phyloP scores from a whole-genome alignment of 2,888 invertebrate genomes.

The Malacosoma neustria region DNA sequence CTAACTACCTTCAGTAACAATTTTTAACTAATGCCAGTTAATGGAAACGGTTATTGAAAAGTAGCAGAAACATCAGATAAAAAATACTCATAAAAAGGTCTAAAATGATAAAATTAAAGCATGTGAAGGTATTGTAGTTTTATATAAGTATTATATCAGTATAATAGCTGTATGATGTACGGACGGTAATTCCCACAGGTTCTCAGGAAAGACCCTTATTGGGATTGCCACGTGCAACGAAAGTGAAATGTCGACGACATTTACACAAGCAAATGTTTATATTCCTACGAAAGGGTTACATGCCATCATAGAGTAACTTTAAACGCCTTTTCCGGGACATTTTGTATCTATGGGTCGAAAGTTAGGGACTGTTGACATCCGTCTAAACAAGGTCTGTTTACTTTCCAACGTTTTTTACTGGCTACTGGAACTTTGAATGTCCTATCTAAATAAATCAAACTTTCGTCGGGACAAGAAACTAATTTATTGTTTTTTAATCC shows the following conservation, averaged over 20 bases:
- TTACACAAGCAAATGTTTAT: constrained; percentile 23
- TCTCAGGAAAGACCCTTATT: background rate
- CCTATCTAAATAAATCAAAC: constrained; percentile 1
- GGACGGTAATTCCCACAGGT: background rate
- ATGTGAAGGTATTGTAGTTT: too few species aligned
- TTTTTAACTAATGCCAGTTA: too few species aligned
- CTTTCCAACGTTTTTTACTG: constrained; percentile 15
- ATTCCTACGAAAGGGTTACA: constrained; percentile 26
- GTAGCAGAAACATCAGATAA: too few species aligned
- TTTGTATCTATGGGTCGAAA: constrained; percentile 26
- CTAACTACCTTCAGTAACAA: too few species aligned
- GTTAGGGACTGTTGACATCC: constrained; percentile 34
- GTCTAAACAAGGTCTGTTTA: constrained; percentile 22
- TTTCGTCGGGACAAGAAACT: background rate
- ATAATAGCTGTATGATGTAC: too few species aligned
- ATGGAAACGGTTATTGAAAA: too few species aligned
- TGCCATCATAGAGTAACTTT: constrained; percentile 24
- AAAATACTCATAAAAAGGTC: too few species aligned
- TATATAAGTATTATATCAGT: too few species aligned
- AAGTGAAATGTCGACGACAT: constrained; percentile 22
- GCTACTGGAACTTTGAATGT: background rate
- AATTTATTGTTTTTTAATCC: background rate
- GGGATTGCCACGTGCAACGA: constrained; percentile 8
- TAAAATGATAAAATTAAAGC: too few species aligned
- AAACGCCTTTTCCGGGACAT: constrained; percentile 31